Evolutionary conservation across 1,140 invertebrate species (phyloP).

Genomic region (Scaptomyza hsui): DNA sequence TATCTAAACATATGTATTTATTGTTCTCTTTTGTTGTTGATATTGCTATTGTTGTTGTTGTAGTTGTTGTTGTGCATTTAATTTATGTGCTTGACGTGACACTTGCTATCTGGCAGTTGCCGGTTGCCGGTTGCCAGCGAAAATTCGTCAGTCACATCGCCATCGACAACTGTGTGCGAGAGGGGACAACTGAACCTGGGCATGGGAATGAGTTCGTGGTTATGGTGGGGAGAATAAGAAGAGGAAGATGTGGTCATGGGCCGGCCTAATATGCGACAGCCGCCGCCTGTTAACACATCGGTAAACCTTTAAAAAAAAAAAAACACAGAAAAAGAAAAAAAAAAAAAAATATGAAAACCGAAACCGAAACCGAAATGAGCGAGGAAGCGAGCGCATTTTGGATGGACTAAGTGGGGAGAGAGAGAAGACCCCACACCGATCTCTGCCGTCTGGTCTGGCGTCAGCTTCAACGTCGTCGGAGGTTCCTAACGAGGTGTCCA

Average conservation of each 20-base stretch:
- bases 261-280: conserved; percentile 74
- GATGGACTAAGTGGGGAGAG: conserved; percentile 3
- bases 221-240: neutral
- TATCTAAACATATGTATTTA: neutral
- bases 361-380: conserved; percentile 65
- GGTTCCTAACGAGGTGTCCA: conserved; percentile 77
- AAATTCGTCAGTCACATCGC: conserved; percentile 16
- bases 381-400: neutral
- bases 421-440: conserved; percentile 54
- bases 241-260: conserved; percentile 14
- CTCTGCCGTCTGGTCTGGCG: conserved; percentile 8
- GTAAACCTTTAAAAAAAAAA: conserved; percentile 64
- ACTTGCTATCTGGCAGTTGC: conserved; percentile 58
- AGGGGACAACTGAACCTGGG: neutral
- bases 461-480: conserved; percentile 18
- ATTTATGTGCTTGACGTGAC: conserved; percentile 82
- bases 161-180: conserved; percentile 1
- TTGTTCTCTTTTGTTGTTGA: conserved; percentile 23
- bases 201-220: neutral
- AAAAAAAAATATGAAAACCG: conserved; percentile 68
- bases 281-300: conserved; percentile 80
- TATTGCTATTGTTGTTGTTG: conserved; percentile 1
- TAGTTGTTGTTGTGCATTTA: conserved; percentile 52
- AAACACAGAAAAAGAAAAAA: too few species aligned
- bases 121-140: conserved; percentile 12